Percentiles rank a stretch among this genome's conserved stretches.
These are phyloP conservation scores for Catostylus mosaicus DNA, from an alignment of 30 jellyfish, hydroid and myxozoan species.

Conservation along the genomic window DNA sequence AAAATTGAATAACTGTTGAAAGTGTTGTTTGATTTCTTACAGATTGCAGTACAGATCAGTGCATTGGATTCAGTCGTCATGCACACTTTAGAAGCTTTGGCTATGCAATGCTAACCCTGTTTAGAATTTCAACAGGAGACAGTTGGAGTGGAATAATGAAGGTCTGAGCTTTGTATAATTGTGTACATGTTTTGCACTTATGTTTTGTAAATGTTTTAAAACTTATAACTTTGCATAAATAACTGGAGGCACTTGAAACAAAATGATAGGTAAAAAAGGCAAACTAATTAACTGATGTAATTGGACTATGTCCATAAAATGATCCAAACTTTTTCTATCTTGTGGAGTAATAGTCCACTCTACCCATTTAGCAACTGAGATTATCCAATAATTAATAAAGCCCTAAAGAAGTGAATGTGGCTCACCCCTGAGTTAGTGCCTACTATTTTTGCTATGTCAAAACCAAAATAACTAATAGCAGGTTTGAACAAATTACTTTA, in stretches of 20 bases:
- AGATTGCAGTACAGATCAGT: conserved; percentile 82
- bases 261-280: too few species aligned
- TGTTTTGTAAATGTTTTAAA: too few species aligned
- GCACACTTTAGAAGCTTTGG: conserved; percentile 90
- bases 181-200: too few species aligned
- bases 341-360: too few species aligned
- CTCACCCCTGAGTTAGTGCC: not conserved
- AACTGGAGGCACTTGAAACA: too few species aligned
- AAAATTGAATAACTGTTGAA: too few species aligned
- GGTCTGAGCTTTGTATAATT: too few species aligned
- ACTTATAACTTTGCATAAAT: too few species aligned
- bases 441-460: not conserved
- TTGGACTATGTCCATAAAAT: too few species aligned
- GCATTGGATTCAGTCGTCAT: conserved; percentile 89
- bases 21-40: too few species aligned
- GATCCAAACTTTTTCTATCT: too few species aligned
- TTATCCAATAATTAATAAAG: not conserved
- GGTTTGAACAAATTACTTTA: not conserved
- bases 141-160: conserved; percentile 97
- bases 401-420: not conserved
- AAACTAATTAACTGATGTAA: too few species aligned
- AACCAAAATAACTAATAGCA: not conserved
- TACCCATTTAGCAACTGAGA: not conserved
- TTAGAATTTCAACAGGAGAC: conserved; percentile 95
- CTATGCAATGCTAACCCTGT: conserved; percentile 89